These are phyloP conservation scores for Bathynomus jamesi DNA, from an alignment of 1,140 invertebrate species.

Conservation along the genomic window DNA sequence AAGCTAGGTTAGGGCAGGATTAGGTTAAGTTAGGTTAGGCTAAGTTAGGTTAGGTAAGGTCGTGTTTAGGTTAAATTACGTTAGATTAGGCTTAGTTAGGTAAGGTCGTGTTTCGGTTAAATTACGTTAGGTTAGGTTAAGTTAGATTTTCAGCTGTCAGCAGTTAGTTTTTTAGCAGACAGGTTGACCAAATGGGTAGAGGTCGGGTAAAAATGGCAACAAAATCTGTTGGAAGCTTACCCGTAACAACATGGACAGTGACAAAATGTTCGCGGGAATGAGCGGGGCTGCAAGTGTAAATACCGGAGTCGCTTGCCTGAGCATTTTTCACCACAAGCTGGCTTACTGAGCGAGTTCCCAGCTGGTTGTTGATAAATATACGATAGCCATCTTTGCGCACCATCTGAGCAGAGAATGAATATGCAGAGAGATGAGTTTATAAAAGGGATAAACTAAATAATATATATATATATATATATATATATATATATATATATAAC, in stretches of 20 bases:
- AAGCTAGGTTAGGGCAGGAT: too few relatives aligned
- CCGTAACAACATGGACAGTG: slow-evolving; percentile 35
- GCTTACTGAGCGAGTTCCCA: slow-evolving; percentile 26
- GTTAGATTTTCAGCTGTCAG: too few relatives aligned
- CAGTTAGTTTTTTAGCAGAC: too few relatives aligned
- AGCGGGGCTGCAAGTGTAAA: slow-evolving; percentile 31
- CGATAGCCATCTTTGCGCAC: slow-evolving; percentile 26
- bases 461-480: background rate
- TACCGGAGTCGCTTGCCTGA: slow-evolving; percentile 20
- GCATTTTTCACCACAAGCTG: slow-evolving; percentile 33
- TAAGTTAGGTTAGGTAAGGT: too few relatives aligned
- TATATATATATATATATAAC: background rate
- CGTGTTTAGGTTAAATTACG: too few relatives aligned
- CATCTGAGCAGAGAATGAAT: slow-evolving; percentile 21
- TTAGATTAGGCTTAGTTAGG: too few relatives aligned
- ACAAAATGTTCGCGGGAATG: slow-evolving; percentile 32
- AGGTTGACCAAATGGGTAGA: background rate
- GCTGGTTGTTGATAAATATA: slow-evolving; percentile 23
- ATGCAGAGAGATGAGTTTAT: too few relatives aligned
- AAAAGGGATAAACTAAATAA: too few relatives aligned
- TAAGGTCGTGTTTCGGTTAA: too few relatives aligned
- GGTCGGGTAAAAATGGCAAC: too few relatives aligned
- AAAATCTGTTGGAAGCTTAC: slow-evolving; percentile 17
- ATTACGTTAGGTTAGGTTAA: too few relatives aligned
- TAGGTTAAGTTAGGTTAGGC: too few relatives aligned